A percentile compares a stretch with the other conserved stretches of the same genome.
Conservation (phyloP, 2,888 invertebrate genomes). For the Orthosia gracilis region DNA sequence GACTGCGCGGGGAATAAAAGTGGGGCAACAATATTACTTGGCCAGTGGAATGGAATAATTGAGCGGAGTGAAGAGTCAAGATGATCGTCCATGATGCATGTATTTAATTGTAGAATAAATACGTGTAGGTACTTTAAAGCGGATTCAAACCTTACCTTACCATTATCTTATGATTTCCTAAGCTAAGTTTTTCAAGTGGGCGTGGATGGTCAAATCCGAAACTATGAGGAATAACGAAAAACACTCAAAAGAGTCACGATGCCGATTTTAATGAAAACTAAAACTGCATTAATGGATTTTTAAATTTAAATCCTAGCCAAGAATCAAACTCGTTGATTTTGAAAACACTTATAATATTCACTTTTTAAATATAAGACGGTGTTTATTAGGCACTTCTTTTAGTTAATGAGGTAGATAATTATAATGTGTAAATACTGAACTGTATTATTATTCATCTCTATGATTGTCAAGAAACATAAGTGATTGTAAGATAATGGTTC, state of each 20-base stretch:
- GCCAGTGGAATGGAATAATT: slow-evolving; percentile 20
- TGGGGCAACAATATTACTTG: slow-evolving; percentile 21
- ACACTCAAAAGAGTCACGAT: too few species aligned
- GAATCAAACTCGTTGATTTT: too few species aligned
- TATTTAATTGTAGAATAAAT: slow-evolving; percentile 20
- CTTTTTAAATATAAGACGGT: not conserved
- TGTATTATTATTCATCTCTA: not conserved
- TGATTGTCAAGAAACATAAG: not conserved
- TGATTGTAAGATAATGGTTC: slow-evolving; percentile 1
- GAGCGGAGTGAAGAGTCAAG: not conserved
- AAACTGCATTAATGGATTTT: too few species aligned
- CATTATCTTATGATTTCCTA: not conserved
- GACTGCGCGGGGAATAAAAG: slow-evolving; percentile 44
- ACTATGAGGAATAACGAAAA: too few species aligned
- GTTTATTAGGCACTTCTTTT: not conserved
- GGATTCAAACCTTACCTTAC: not conserved
- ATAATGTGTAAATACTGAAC: slow-evolving; percentile 14
- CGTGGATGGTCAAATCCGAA: too few species aligned
- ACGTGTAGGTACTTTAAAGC: slow-evolving; percentile 11
- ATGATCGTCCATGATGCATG: not conserved
- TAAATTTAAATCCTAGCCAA: too few species aligned
- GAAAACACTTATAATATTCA: not conserved
- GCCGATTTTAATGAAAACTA: too few species aligned
- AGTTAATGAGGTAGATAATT: not conserved
- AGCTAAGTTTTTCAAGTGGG: not conserved